phyloP scores from a whole-genome alignment of 2,888 invertebrate genomes.

The Bellardia pandia region DNA sequence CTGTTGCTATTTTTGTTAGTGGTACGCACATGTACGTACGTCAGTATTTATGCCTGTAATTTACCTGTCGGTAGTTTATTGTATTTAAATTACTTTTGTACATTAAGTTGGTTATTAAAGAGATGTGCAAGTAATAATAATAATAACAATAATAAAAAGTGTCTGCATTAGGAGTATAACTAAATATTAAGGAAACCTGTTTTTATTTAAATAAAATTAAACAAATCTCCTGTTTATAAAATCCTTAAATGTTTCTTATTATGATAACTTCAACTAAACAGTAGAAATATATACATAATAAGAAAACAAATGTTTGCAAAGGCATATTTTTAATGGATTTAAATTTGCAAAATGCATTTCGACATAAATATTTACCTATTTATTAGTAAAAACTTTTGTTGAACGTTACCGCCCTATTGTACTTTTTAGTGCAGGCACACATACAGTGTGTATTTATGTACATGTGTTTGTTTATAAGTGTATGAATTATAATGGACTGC shows the following conservation, averaged over 20 bases:
- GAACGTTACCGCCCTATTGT: constrained; percentile 1
- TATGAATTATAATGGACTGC: constrained; percentile 58
- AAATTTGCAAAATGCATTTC: too few species aligned
- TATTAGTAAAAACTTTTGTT: not conserved
- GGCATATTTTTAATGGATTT: too few species aligned
- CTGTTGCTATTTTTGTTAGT: constrained; percentile 13
- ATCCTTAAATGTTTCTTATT: too few species aligned
- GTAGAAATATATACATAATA: too few species aligned
- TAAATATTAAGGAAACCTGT: too few species aligned
- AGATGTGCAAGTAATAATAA: constrained; percentile 47
- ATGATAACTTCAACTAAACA: too few species aligned
- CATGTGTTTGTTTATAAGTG: not conserved
- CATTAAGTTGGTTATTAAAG: constrained; percentile 62
- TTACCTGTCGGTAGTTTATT: constrained; percentile 66
- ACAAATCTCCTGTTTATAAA: too few species aligned
- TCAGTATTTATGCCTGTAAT: constrained; percentile 28
- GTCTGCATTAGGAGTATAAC: not conserved
- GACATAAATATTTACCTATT: not conserved
- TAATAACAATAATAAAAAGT: not conserved
- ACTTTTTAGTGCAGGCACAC: not conserved
- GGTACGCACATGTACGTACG: not conserved
- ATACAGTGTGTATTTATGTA: not conserved
- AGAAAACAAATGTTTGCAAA: too few species aligned
- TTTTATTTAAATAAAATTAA: too few species aligned
- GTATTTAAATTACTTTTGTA: constrained; percentile 67